A percentile compares a stretch with the other conserved stretches of the same genome.
Evolutionary conservation across 1,140 invertebrate species (phyloP).

Genomic region (Battus philenor): DNA sequence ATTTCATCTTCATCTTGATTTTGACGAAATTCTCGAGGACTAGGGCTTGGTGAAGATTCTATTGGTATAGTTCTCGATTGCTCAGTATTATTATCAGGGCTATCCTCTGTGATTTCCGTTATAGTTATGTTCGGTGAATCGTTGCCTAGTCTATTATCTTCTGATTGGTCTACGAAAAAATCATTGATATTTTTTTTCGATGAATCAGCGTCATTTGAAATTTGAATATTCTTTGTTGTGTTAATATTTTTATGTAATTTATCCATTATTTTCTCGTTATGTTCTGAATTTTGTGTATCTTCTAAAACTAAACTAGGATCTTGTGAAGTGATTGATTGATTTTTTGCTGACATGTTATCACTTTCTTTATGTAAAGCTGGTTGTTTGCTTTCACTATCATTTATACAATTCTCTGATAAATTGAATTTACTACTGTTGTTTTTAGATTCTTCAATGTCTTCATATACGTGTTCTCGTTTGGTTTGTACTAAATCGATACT

Average conservation of each 20-base stretch:
- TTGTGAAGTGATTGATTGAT: constrained; percentile 58
- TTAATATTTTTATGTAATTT: constrained; percentile 52
- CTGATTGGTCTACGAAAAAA: constrained; percentile 57
- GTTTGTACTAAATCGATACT: constrained; percentile 54
- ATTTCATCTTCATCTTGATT: constrained; percentile 38
- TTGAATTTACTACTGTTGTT: constrained; percentile 33
- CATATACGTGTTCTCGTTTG: constrained; percentile 77
- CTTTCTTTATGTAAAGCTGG: constrained; percentile 41
- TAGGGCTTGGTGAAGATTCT: constrained; percentile 53
- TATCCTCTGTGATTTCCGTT: constrained; percentile 68
- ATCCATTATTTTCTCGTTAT: constrained; percentile 64
- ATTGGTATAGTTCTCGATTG: constrained; percentile 47
- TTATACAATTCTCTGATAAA: constrained; percentile 24
- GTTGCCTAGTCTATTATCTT: constrained; percentile 42
- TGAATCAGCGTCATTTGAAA: constrained; percentile 49
- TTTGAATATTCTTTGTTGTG: constrained; percentile 43
- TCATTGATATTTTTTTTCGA: constrained; percentile 66
- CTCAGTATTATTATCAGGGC: constrained; percentile 37
- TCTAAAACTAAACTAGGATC: constrained; percentile 63
- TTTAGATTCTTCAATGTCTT: constrained; percentile 74
- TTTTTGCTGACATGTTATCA: constrained; percentile 50
- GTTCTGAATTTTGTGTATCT: constrained; percentile 65
- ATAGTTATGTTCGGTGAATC: constrained; percentile 71
- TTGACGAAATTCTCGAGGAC: constrained; percentile 38
- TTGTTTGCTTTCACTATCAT: constrained; percentile 28